phyloP scores from a whole-genome alignment of 1,140 invertebrate genomes.

The Akabosia matsudoensis region DNA sequence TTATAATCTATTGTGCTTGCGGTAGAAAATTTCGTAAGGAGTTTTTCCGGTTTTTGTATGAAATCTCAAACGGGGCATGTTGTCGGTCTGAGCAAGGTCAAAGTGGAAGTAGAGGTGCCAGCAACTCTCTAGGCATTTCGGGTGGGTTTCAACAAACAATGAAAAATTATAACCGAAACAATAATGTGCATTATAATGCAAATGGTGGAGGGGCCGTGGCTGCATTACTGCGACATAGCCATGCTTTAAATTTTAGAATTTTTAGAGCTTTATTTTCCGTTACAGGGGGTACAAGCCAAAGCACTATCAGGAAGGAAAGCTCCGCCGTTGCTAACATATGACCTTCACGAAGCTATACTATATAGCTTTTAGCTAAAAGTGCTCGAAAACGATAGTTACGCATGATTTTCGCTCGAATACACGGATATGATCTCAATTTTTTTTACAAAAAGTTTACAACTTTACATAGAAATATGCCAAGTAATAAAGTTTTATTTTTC shows the following conservation, averaged over 20 bases:
- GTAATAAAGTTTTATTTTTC: no score
- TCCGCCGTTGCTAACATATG: not conserved
- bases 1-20: constrained; percentile 94
- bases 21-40: constrained; percentile 77
- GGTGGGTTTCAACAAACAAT: not conserved
- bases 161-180: not conserved
- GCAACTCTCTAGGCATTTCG: not conserved
- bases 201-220: not conserved
- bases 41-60: not conserved
- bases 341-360: no score
- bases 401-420: no score
- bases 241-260: not conserved
- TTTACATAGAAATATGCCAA: no score
- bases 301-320: not conserved
- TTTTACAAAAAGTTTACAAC: no score
- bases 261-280: constrained; percentile 5
- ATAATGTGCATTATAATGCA: not conserved
- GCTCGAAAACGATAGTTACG: no score
- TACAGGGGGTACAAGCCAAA: not conserved
- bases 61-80: not conserved
- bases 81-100: not conserved
- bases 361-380: no score
- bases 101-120: not conserved
- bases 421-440: no score
- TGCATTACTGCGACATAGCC: not conserved